These are phyloP conservation scores for Aphelocoma californica DNA, from an alignment of 2,797 vertebrate genomes.

Conservation along the genomic window DNA sequence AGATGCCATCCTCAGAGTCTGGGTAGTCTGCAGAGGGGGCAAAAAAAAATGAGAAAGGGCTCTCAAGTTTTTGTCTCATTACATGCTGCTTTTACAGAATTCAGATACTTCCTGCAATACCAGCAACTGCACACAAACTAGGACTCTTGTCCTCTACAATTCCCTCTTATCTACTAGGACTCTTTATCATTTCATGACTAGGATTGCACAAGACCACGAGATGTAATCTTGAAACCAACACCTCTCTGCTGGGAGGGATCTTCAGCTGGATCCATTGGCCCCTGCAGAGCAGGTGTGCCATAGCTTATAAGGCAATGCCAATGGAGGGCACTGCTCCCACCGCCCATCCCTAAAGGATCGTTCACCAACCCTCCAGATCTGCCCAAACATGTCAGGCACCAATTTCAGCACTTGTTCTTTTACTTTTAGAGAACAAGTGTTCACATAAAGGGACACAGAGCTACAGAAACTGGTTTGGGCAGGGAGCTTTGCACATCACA, in stretches of 20 bases:
- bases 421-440: constrained; percentile 10
- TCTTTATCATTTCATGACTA: neutral
- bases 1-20: constrained; percentile 19
- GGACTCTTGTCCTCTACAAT: neutral
- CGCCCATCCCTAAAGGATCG: neutral
- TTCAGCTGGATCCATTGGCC: neutral
- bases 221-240: neutral
- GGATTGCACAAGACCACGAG: neutral
- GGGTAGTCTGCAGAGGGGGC: neutral
- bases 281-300: constrained; percentile 3
- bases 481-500: constrained; percentile 23
- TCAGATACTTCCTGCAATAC: neutral
- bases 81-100: neutral
- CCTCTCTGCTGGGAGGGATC: neutral
- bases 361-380: constrained; percentile 5
- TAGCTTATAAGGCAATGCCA: neutral
- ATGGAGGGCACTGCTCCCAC: neutral
- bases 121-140: neutral
- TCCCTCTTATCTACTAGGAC: neutral
- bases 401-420: constrained; percentile 42
- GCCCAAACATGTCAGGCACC: constrained; percentile 20
- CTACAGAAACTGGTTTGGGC: constrained; percentile 44
- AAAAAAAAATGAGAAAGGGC: neutral
- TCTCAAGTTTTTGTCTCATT: neutral
- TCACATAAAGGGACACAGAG: constrained; percentile 11